Percentiles rank a stretch among this genome's conserved stretches.
These are phyloP conservation scores for Archegozetes longisetosus DNA, from an alignment of 1,140 invertebrate genomes.

Conservation along the genomic window DNA sequence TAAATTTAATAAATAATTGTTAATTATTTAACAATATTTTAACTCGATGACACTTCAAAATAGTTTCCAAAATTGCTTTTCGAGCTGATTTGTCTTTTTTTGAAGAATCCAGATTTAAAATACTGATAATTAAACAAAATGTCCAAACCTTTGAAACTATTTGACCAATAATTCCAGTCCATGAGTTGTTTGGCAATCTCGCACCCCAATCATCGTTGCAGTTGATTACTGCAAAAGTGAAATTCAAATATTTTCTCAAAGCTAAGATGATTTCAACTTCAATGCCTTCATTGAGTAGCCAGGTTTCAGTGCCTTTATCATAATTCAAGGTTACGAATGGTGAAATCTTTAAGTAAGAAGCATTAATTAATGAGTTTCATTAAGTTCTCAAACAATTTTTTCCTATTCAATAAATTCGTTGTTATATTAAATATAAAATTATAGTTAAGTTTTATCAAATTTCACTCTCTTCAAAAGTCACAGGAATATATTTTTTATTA, in stretches of 20 bases:
- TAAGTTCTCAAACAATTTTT: too few relatives aligned
- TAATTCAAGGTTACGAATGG: not conserved
- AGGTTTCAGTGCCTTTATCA: too few relatives aligned
- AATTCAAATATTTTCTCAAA: conserved; percentile 5
- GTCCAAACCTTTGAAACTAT: not conserved
- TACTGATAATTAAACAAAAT: not conserved
- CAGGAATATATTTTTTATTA: not conserved
- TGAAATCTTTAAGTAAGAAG: too few relatives aligned
- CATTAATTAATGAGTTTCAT: too few relatives aligned
- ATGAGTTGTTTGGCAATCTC: not conserved
- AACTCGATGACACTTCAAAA: too few relatives aligned
- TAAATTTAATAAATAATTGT: too few relatives aligned
- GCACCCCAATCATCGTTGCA: conserved; percentile 1
- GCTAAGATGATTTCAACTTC: conserved; percentile 1
- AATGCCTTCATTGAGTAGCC: not conserved
- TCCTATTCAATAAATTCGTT: too few relatives aligned
- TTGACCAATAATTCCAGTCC: conserved; percentile 8
- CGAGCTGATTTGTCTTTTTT: too few relatives aligned
- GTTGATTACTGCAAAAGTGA: conserved; percentile 1
- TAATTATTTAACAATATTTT: not conserved
- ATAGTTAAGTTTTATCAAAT: not conserved
- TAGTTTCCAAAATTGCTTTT: too few relatives aligned
- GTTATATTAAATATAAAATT: not conserved
- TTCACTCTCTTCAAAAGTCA: not conserved
- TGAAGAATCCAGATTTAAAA: too few relatives aligned